Conservation (phyloP, 2,888 invertebrate species). For the Acrocyrtus sp. region DNA sequence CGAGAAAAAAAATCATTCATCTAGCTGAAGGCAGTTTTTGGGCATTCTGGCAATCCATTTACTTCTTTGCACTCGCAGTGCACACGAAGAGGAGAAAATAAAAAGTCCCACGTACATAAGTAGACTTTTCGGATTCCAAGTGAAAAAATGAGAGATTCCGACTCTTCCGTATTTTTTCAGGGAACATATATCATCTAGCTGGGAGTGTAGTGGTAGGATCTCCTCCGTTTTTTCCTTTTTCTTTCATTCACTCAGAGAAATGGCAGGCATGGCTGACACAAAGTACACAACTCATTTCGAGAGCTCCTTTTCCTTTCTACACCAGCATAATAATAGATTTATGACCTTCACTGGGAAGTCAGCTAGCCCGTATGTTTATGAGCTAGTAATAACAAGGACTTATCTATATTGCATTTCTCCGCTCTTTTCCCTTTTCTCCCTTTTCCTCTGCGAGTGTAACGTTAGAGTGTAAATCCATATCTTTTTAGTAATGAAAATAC, state of each 20-base stretch:
- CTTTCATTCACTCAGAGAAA: no score
- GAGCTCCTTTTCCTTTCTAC: slow-evolving; percentile 13
- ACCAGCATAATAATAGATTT: slow-evolving; percentile 40
- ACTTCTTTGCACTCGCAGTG: no score
- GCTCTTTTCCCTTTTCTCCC: not conserved
- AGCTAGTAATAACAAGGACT: slow-evolving; percentile 13
- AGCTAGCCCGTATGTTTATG: slow-evolving; percentile 21
- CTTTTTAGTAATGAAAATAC: slow-evolving; percentile 45
- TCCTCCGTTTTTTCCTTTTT: not conserved
- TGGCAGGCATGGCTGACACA: slow-evolving; percentile 18
- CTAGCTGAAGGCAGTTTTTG: no score
- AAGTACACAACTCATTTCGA: slow-evolving; percentile 35
- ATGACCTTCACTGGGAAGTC: slow-evolving; percentile 41
- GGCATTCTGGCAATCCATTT: no score
- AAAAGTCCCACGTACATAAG: no score
- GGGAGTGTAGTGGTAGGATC: no score
- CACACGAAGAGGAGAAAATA: no score
- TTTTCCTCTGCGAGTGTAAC: not conserved
- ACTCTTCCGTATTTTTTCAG: no score
- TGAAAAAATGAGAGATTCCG: no score
- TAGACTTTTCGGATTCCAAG: no score
- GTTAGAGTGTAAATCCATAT: slow-evolving; percentile 18
- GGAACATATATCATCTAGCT: no score
- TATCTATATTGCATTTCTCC: slow-evolving; percentile 17
- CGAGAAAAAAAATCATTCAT: no score